Percentiles rank a stretch among this genome's conserved stretches.
Conservation (phyloP, 2,888 invertebrate species). For the Apamea monoglypha region DNA sequence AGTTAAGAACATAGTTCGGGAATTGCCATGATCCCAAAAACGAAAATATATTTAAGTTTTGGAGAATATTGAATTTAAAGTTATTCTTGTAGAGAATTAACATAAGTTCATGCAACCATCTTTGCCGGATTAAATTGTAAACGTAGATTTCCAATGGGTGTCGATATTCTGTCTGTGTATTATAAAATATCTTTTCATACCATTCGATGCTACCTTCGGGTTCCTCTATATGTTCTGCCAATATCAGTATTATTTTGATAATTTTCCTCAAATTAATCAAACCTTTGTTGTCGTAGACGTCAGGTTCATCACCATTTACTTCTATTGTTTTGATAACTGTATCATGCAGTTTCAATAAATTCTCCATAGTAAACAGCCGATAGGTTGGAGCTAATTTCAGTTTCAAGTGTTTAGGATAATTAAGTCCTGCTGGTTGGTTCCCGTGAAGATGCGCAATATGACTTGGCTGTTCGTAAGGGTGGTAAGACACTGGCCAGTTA, state of each 20-base stretch:
- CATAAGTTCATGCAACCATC: conserved; percentile 63
- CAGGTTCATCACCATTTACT: not conserved
- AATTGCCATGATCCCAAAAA: conserved; percentile 46
- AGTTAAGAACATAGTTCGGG: conserved; percentile 24
- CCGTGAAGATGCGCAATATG: not conserved
- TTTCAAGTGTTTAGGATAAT: conserved; percentile 5
- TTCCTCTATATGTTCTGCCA: conserved; percentile 20
- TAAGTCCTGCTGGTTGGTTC: not conserved
- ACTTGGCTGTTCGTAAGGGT: conserved; percentile 5
- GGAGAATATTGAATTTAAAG: conserved; percentile 38
- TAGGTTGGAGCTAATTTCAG: conserved; percentile 38
- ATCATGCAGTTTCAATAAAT: conserved; percentile 31
- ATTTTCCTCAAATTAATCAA: conserved; percentile 37
- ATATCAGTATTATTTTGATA: conserved; percentile 15
- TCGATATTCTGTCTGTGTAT: not conserved
- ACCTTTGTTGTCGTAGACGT: conserved; percentile 9
- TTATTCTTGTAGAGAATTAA: conserved; percentile 31
- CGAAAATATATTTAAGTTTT: conserved; percentile 17
- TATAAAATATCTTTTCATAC: conserved; percentile 50
- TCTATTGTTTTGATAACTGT: conserved; percentile 5
- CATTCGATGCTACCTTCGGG: conserved; percentile 22
- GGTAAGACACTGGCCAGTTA: not conserved
- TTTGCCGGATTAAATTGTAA: conserved; percentile 47
- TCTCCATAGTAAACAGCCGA: conserved; percentile 33
- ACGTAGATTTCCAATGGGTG: conserved; percentile 42